Evolutionary conservation across 2,113 vertebrate genomes (phyloP), one percentile per base, ranked within the genome.

Genomic region (Barnardius zonarius): DNA sequence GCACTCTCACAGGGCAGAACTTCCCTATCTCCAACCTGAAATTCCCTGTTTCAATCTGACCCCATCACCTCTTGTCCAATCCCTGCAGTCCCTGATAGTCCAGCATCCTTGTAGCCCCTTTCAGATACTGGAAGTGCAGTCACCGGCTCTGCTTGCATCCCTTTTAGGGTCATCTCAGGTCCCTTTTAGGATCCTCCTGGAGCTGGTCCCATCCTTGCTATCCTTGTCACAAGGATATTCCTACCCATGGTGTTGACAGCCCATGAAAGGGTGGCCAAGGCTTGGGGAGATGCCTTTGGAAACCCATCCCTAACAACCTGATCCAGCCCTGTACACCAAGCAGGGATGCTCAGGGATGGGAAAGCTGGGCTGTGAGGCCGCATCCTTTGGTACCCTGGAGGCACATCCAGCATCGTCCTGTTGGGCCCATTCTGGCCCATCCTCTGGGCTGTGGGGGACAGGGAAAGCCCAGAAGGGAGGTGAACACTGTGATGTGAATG

Each of bases 401-500:
- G 11, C 31, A 22, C 62, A 23, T 5, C 69, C 69, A 75, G 41
- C 69, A 15, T 55, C 1, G 1, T 37, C 33, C 33, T 8, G 3
- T 28, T 23, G 35, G 13, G 11, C 23, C 23, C 31, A 3, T 35
- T 66, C 20, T 16, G 62, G 22, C 30, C n/a, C 3, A 37, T 55
- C 55, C 68, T 69, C 14, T 4, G 54, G 25, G 48, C 4, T 17
- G 20, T 2, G 46, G 4, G 12, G 39, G 12, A 19, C 14, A 62
- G 83, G 83, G 41, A 30, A 33, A 70, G 41, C 31, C 69, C 23
- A 8, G 63, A 15, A 12, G 61, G 19, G 51, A 30, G 37, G 69
- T 5, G 11, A 75, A 24, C 1, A 3, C 8, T 3, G 46, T 1
- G 17, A 27, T 15, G 13, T 2, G 4, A 17, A 28, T 0, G 41